These are phyloP conservation scores for Cepphus grylle DNA, from an alignment of 2,113 vertebrate genomes.

Conservation along the genomic window DNA sequence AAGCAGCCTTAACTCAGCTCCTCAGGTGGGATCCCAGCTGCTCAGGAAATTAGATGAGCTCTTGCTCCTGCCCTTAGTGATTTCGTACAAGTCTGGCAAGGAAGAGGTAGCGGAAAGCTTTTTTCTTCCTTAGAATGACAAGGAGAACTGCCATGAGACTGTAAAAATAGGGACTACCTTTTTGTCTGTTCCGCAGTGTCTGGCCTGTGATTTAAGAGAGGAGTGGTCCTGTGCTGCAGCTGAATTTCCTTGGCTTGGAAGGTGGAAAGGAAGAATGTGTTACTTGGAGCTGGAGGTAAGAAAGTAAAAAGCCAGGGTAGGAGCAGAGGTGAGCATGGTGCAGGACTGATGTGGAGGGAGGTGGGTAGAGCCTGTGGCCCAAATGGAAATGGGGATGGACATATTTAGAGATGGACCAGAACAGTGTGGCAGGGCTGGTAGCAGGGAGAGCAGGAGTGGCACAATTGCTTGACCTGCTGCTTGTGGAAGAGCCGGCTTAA, in stretches of 20 bases:
- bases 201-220: not conserved
- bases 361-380: not conserved
- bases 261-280: not conserved
- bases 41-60: not conserved
- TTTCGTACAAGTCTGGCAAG: not conserved
- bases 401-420: not conserved
- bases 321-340: not conserved
- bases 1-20: not conserved
- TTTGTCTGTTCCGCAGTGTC: not conserved
- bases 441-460: not conserved
- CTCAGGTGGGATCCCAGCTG: conserved; percentile 45
- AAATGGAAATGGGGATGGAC: not conserved
- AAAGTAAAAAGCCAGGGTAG: not conserved
- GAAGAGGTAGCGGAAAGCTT: not conserved
- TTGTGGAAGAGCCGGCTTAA: not conserved
- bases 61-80: conserved; percentile 21
- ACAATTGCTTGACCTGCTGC: not conserved
- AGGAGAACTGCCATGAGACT: not conserved
- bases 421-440: not conserved
- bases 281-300: conserved; percentile 6
- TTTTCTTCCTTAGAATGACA: not conserved
- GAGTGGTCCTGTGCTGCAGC: not conserved
- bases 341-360: not conserved
- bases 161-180: not conserved
- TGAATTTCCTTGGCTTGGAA: not conserved